phyloP scores from a whole-genome alignment of 2,113 vertebrate genomes.

The Procapra przewalskii region DNA sequence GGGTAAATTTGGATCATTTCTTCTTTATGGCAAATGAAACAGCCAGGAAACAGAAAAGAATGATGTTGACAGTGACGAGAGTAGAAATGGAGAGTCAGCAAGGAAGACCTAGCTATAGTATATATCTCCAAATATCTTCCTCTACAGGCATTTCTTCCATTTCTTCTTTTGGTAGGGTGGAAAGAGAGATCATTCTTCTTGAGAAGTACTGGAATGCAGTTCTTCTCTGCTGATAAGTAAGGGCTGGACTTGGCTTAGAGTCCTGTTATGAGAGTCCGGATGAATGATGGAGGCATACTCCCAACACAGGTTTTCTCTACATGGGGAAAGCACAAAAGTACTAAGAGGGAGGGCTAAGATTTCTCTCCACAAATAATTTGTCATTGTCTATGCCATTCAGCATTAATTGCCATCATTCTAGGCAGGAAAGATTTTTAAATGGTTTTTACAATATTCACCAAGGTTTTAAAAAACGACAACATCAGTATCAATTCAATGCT shows the following conservation, averaged over 20 bases:
- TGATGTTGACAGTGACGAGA: neutral
- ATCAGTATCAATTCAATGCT: neutral
- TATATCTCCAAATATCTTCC: neutral
- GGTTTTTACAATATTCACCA: neutral
- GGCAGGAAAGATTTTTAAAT: neutral
- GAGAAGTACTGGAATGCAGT: neutral
- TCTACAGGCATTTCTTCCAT: neutral
- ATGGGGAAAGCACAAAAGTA: neutral
- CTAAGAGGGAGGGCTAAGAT: neutral
- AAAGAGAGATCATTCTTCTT: neutral
- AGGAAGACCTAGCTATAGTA: neutral
- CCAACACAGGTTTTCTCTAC: neutral
- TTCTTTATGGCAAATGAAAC: neutral
- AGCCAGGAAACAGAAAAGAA: neutral
- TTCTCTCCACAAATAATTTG: neutral
- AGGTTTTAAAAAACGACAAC: neutral
- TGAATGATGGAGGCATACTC: neutral
- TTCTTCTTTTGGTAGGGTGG: neutral
- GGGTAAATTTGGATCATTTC: neutral
- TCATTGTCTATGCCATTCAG: neutral
- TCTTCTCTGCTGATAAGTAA: neutral
- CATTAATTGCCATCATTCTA: neutral
- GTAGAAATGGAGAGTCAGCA: neutral
- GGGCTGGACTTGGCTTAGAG: neutral
- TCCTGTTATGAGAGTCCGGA: neutral